Evolutionary conservation across 2,113 vertebrate species (phyloP), one percentile per base, ranked within the genome.

Genomic region (Oncorhynchus masou): DNA sequence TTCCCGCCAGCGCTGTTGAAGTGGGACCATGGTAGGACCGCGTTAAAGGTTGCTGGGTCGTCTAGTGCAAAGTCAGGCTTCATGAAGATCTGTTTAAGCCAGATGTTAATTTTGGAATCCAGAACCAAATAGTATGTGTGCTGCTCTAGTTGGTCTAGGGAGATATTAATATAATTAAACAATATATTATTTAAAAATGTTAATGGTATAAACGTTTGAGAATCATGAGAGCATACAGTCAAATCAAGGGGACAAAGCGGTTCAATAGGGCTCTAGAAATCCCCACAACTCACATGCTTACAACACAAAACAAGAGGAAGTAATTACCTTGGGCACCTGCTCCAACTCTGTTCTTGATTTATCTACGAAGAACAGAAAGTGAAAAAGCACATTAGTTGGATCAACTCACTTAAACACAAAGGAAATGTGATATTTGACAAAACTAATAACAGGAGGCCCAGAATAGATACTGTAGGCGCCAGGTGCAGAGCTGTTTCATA

Each of bases 1-100:
- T 95, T 96, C 7, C 96, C 96, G 67, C 94, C 95, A 65, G 96
- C 93, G 2, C 94, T 94, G 92, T 94, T 95, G 92, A 99, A 99
- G 94, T 99, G 97, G 75, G 97, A 96, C 98, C 98, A 99, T 20
- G 98, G 98, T 90, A 99, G 94, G 85, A 99, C 98, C 0, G 94
- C 83, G 88, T 95, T 96, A 92, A 99, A 99, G 5, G 96, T 98
- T 87, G 93, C 81, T 2, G 97, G 93, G 79, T 99, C 96, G 20
- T 98, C 96, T 93, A 99, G 95, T 86, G 95, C 95, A 90, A 99
- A 99, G 82, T 99, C 97, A 19, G 97, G 97, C 92, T 95, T 98
- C 96, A 98, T 94, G 94, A 99, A 99, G 91, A 99, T 97, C 98
- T 99, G 92, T 51, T 16, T 19, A 54, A 15, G 64, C 51, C 51